Evolutionary conservation across 1,140 invertebrate species (phyloP), one percentile per base, ranked within the genome.

Genomic region (Caenorhabditis inopinata): DNA sequence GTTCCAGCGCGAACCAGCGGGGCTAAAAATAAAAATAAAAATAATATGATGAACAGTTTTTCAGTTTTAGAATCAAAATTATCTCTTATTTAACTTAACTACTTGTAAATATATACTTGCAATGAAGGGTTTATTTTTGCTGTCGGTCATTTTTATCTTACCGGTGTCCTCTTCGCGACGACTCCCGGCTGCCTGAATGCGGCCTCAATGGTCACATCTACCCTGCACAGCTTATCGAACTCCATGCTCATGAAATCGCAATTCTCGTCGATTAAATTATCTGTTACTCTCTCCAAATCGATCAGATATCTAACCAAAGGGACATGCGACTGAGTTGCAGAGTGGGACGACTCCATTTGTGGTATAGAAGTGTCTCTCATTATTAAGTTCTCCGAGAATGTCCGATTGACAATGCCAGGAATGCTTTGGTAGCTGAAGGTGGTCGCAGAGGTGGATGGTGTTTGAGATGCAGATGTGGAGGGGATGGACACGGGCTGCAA

Each of bases 151-250:
- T n/a, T n/a, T n/a, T 16, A 62, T 42, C 82, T 58, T 21, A 83
- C 82, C 51, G 82, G 79, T 21, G 82, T 83, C 32, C 82, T 46
- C 23, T 83, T 83, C 0, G 82, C 82, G 3, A 83, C 82, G 74
- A 83, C 76, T 45, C 82, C 82, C 16, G 82, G 82, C 25, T 83
- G 79, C 74, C 47, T 79, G 45, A 83, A 83, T 9, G 82, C 79
- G 11, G 79, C 47, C 48, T 83, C 82, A 77, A 83, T 83, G 4
- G 82, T 83, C 1, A 83, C 82, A 74, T 83, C 82, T 25, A 83
- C 82, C 27, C 82, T 27, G 73, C 82, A 83, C 23, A 83, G 46
- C 21, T 81, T 32, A 51, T 82, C 79, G 47, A 83, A 83, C 32
- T 83, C 62, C 27, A 62, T 68, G 14, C 74, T 81, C 74, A 83